Evolutionary conservation across 2,797 vertebrate genomes (phyloP).

Genomic region (Spondyliosoma cantharus): DNA sequence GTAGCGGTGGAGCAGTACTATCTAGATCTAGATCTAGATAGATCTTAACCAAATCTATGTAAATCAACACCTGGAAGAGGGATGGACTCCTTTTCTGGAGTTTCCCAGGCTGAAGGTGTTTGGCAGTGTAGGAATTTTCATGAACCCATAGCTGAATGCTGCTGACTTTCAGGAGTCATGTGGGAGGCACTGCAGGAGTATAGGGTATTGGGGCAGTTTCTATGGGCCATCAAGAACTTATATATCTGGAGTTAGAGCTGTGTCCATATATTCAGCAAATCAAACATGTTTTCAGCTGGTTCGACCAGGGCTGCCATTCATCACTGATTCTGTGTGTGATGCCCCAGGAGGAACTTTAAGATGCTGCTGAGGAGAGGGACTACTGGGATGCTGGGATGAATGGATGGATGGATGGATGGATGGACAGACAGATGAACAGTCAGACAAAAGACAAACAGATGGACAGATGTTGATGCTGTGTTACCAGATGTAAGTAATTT

Average conservation of each 20-base stretch:
- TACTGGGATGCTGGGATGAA: too few species aligned
- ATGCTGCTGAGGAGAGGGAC: neutral
- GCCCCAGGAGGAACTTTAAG: neutral
- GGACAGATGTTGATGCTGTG: neutral
- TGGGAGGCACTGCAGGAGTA: neutral
- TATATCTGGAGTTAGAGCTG: neutral
- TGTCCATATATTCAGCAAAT: neutral
- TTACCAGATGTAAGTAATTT: neutral
- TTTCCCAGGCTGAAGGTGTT: neutral
- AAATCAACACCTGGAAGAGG: neutral
- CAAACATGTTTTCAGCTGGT: neutral
- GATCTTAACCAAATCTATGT: neutral
- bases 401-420: neutral
- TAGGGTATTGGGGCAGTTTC: neutral
- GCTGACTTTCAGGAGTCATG: neutral
- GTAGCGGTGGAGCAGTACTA: neutral
- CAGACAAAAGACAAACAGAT: neutral
- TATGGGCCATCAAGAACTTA: neutral
- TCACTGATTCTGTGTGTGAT: neutral
- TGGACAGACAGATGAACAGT: neutral
- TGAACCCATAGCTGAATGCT: neutral
- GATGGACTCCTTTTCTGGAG: neutral
- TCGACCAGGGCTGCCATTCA: neutral
- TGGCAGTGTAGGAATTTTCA: neutral
- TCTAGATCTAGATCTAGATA: too few species aligned